Percentiles rank a stretch among this genome's conserved stretches.
Evolutionary conservation across 2,797 vertebrate species (phyloP).

Genomic region (Peromyscus attwateri): DNA sequence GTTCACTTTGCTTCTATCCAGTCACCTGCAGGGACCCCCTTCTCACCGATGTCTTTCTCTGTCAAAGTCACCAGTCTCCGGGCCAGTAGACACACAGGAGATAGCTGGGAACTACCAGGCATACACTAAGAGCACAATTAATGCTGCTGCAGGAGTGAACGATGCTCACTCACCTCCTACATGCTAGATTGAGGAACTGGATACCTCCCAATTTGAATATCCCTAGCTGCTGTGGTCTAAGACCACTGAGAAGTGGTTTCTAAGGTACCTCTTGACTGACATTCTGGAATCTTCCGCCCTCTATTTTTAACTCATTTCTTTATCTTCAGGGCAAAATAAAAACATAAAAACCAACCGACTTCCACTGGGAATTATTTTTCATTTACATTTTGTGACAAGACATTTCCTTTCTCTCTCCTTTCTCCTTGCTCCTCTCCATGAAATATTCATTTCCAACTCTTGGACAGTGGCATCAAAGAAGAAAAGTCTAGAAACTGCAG

Average conservation of each 20-base stretch:
- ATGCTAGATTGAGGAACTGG: background rate
- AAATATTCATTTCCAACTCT: slow-evolving; percentile 26
- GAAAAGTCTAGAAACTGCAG: slow-evolving; percentile 30
- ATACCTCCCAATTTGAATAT: background rate
- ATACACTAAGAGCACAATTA: background rate
- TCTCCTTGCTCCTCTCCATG: background rate
- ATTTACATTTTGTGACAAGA: slow-evolving; percentile 31
- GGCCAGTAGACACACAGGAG: background rate
- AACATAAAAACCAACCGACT: background rate
- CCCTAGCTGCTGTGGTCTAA: background rate
- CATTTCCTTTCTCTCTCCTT: background rate
- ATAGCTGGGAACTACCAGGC: background rate
- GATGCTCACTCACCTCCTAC: background rate
- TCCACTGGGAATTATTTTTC: background rate
- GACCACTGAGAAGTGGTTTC: background rate
- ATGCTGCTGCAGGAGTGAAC: background rate
- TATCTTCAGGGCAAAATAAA: slow-evolving; percentile 6
- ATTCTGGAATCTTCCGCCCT: slow-evolving; percentile 26
- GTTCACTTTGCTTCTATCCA: background rate
- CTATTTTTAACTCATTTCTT: slow-evolving; percentile 33
- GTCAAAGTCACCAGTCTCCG: background rate
- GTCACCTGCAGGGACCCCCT: background rate
- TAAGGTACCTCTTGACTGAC: background rate
- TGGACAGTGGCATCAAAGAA: background rate
- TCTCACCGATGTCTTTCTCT: background rate